These are phyloP conservation scores for Petrolisthes manimaculis DNA, from an alignment of 2,888 invertebrate genomes.

Conservation along the genomic window DNA sequence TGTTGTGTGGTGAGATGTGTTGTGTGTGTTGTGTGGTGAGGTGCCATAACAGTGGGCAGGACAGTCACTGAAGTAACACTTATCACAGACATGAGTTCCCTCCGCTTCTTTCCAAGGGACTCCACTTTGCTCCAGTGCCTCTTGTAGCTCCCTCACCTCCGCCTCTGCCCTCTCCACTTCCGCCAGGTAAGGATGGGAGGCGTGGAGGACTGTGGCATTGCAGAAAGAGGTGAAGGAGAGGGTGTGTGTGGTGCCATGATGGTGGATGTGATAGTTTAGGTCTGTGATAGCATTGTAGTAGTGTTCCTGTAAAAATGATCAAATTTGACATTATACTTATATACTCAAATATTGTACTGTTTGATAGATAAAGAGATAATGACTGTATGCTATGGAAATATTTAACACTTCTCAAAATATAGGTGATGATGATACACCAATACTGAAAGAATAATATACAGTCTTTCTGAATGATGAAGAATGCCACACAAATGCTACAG, in stretches of 20 bases:
- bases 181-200: conserved; percentile 8
- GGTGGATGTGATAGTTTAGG: conserved; percentile 32
- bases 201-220: neutral
- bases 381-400: no score
- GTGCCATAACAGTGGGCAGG: conserved; percentile 37
- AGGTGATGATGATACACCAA: no score
- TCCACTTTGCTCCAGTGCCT: conserved; percentile 29
- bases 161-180: conserved; percentile 22
- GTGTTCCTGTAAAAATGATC: conserved; percentile 24
- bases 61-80: conserved; percentile 39
- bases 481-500: no score
- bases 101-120: neutral
- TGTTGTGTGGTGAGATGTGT: no score
- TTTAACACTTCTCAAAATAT: no score
- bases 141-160: conserved; percentile 10
- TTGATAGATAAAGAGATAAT: no score
- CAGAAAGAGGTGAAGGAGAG: conserved; percentile 47
- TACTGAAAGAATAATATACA: no score
- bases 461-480: no score
- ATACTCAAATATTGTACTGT: no score
- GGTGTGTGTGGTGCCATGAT: conserved; percentile 8
- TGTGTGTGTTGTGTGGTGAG: neutral
- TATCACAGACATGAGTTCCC: conserved; percentile 24
- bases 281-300: conserved; percentile 46
- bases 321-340: no score